Evolutionary conservation across 2,113 vertebrate genomes (phyloP).

Genomic region (Calypte anna): DNA sequence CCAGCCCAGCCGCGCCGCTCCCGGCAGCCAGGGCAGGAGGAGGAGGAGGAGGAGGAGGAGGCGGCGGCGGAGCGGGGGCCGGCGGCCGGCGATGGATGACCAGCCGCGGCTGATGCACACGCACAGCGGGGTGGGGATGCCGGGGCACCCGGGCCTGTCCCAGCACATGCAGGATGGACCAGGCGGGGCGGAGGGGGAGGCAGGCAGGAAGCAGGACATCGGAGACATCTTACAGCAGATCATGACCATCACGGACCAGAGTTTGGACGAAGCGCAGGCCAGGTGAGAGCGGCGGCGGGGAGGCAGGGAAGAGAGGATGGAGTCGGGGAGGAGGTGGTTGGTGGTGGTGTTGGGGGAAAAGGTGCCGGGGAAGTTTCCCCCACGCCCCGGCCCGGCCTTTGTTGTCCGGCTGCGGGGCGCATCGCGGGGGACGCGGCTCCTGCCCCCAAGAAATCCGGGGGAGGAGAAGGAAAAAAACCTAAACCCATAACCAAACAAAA

Average conservation of each 20-base stretch:
- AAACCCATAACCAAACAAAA: no score
- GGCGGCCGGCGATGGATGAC: slow-evolving; percentile 88
- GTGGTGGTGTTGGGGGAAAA: no score
- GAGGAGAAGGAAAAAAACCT: no score
- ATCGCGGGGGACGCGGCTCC: neutral
- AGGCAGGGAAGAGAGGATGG: no score
- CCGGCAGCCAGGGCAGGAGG: slow-evolving; percentile 41
- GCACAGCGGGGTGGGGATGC: slow-evolving; percentile 93
- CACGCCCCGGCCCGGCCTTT: slow-evolving; percentile 39
- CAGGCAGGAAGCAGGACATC: slow-evolving; percentile 95
- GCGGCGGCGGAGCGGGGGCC: slow-evolving; percentile 39
- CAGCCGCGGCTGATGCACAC: slow-evolving; percentile 96
- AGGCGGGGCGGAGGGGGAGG: slow-evolving; percentile 89
- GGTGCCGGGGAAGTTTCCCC: slow-evolving; percentile 33
- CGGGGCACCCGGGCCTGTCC: slow-evolving; percentile 93
- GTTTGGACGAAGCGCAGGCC: slow-evolving; percentile 98
- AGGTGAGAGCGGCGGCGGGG: slow-evolving; percentile 80
- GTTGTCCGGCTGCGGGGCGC: slow-evolving; percentile 47
- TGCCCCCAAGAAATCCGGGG: neutral
- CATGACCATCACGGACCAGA: slow-evolving; percentile 99
- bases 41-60: neutral
- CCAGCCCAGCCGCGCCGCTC: slow-evolving; percentile 52
- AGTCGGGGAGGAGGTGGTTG: no score
- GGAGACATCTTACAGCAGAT: slow-evolving; percentile 99
- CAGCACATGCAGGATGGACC: slow-evolving; percentile 93